These are phyloP conservation scores for Rattus rattus DNA, from an alignment of 2,113 vertebrate species.

Conservation along the genomic window DNA sequence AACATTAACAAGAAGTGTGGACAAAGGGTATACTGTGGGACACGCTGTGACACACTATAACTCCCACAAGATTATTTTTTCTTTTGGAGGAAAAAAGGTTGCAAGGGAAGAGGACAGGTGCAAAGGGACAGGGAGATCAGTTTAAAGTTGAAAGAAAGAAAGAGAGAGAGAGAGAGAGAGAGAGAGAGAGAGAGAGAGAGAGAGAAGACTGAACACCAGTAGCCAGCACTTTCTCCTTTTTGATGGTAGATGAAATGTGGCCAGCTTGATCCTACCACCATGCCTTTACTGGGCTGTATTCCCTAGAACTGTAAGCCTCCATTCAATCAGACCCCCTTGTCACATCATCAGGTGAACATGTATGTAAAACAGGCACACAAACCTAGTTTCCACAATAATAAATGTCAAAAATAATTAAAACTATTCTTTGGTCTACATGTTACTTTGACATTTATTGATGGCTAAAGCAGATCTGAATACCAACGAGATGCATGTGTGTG, in stretches of 20 bases:
- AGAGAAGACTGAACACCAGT: background rate
- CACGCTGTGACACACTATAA: background rate
- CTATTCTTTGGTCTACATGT: background rate
- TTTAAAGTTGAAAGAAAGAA: too few species aligned
- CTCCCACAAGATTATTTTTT: background rate
- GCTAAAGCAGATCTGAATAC: background rate
- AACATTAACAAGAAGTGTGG: background rate
- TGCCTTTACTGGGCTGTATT: background rate
- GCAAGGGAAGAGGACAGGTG: background rate
- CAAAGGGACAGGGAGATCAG: background rate
- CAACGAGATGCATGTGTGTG: background rate
- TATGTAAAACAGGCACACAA: background rate
- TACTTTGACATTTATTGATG: background rate
- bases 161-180: background rate
- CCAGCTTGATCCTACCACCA: background rate
- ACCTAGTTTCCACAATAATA: background rate
- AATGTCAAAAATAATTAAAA: background rate
- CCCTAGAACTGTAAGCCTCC: background rate
- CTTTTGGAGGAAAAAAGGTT: background rate
- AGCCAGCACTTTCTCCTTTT: background rate
- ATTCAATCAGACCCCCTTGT: background rate
- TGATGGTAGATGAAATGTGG: background rate
- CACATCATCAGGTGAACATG: background rate
- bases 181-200: background rate
- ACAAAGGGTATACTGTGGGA: background rate